phyloP scores from a whole-genome alignment of 2,888 invertebrate genomes.

The Griposia aprilina region DNA sequence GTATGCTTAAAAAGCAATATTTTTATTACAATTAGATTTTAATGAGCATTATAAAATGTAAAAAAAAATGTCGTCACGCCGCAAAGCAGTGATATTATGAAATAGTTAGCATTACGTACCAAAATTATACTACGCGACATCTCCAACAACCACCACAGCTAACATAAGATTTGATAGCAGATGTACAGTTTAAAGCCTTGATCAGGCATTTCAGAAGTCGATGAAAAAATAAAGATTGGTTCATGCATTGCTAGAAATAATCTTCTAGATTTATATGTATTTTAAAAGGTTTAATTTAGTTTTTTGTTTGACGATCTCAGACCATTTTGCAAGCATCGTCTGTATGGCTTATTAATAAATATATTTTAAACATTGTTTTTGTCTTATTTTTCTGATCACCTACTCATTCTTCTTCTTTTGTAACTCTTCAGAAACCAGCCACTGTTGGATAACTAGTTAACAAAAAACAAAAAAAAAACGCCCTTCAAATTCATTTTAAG shows the following conservation, averaged over 20 bases:
- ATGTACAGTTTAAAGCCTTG: no score
- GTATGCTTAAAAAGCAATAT: not conserved
- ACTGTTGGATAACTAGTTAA: not conserved
- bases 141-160: no score
- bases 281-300: slow-evolving; percentile 4
- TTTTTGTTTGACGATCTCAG: slow-evolving; percentile 25
- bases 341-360: slow-evolving; percentile 13
- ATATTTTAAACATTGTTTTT: slow-evolving; percentile 2
- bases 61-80: slow-evolving; percentile 17
- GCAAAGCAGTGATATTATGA: not conserved
- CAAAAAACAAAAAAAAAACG: no score
- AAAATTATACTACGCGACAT: no score
- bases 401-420: not conserved
- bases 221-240: not conserved
- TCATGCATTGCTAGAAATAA: not conserved
- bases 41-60: slow-evolving; percentile 23
- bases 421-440: not conserved
- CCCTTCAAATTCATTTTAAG: no score
- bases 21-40: slow-evolving; percentile 35
- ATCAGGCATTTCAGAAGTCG: no score
- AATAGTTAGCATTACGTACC: not conserved
- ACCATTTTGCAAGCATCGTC: not conserved
- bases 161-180: no score
- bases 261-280: slow-evolving; percentile 8
- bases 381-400: not conserved